phyloP scores from a whole-genome alignment of 2,888 invertebrate genomes.

The Lasioglossum calceatum region DNA sequence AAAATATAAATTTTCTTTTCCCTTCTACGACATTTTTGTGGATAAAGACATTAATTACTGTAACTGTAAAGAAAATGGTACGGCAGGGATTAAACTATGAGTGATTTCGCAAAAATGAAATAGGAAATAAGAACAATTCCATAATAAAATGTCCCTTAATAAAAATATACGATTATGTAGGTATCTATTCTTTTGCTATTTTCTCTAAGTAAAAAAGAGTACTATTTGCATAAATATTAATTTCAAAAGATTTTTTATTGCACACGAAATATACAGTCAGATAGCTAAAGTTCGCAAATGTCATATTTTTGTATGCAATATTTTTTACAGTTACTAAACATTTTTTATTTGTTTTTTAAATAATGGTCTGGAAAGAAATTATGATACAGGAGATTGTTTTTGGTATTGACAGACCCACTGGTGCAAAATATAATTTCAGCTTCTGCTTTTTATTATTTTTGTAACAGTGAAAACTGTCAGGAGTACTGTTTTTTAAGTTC shows the following conservation, averaged over 20 bases:
- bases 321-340: neutral
- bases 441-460: neutral
- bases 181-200: neutral
- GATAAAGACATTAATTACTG: too few species aligned
- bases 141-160: too few species aligned
- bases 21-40: too few species aligned
- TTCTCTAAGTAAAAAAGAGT: neutral
- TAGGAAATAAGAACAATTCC: too few species aligned
- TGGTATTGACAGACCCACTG: too few species aligned
- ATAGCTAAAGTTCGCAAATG: neutral
- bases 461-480: neutral
- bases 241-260: neutral
- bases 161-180: too few species aligned
- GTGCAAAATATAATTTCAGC: neutral
- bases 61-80: too few species aligned
- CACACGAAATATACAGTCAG: too few species aligned
- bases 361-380: neutral
- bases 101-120: too few species aligned
- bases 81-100: too few species aligned
- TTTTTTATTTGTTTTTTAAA: neutral
- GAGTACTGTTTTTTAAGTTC: neutral
- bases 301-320: neutral
- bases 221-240: neutral
- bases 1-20: too few species aligned
- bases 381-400: neutral